These are phyloP conservation scores for Drosophila quadrilineata DNA, from an alignment of 1,140 invertebrate genomes.

Conservation along the genomic window DNA sequence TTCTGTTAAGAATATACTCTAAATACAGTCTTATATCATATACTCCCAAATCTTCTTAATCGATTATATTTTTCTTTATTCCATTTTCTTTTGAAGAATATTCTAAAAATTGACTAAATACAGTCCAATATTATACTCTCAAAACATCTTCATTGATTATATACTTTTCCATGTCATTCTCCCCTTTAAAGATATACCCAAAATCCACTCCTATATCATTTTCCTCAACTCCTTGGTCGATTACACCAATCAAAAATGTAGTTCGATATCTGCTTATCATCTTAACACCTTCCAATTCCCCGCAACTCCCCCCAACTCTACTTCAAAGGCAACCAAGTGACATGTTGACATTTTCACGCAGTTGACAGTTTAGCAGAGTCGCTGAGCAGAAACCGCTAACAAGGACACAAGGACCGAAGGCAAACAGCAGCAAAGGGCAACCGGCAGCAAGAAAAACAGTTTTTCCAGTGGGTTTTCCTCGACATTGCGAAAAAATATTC, in stretches of 20 bases:
- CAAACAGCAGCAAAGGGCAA: constrained; percentile 61
- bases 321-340: constrained; percentile 37
- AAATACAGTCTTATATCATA: too few relatives aligned
- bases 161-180: too few relatives aligned
- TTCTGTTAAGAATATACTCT: too few relatives aligned
- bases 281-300: background rate
- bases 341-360: constrained; percentile 75
- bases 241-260: constrained; percentile 28
- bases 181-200: too few relatives aligned
- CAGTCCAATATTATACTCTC: too few relatives aligned
- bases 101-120: too few relatives aligned
- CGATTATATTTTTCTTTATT: too few relatives aligned
- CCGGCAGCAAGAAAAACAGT: constrained; percentile 52
- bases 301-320: background rate
- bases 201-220: background rate
- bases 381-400: constrained; percentile 62
- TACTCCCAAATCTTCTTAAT: too few relatives aligned
- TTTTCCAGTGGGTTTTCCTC: constrained; percentile 72
- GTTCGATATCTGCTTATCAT: background rate
- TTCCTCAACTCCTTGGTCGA: background rate
- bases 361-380: constrained; percentile 72
- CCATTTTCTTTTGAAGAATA: too few relatives aligned
- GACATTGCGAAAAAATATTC: constrained; percentile 69
- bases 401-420: constrained; percentile 61
- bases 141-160: too few relatives aligned